phyloP scores from a whole-genome alignment of 2,113 vertebrate species.

The Lepisosteus oculatus region DNA sequence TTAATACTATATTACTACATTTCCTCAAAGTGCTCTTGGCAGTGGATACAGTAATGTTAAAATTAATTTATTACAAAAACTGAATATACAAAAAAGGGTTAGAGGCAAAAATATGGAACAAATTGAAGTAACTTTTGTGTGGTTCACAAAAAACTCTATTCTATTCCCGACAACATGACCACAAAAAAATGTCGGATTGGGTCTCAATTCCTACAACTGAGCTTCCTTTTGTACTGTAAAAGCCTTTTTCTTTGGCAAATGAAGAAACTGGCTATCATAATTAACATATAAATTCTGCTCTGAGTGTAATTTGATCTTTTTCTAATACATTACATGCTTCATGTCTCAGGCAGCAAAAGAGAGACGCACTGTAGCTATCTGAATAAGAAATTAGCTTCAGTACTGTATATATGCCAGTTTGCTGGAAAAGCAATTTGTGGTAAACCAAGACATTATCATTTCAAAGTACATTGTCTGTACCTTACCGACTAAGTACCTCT shows the following conservation, averaged over 20 bases:
- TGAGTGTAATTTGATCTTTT: conserved; percentile 14
- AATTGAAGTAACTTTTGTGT: not conserved
- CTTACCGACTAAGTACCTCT: too few species aligned
- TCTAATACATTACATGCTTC: conserved; percentile 14
- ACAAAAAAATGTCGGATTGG: conserved; percentile 15
- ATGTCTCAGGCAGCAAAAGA: not conserved
- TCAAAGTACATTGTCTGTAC: too few species aligned
- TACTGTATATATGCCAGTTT: too few species aligned
- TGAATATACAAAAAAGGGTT: not conserved
- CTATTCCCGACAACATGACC: conserved; percentile 22
- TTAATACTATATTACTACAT: too few species aligned
- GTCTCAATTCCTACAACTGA: not conserved
- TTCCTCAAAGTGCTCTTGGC: not conserved
- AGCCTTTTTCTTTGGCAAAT: not conserved
- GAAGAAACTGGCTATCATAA: conserved; percentile 12
- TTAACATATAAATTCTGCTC: not conserved
- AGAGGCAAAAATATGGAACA: not conserved
- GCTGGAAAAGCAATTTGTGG: too few species aligned
- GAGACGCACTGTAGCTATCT: too few species aligned
- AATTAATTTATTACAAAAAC: not conserved
- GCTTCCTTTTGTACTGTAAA: conserved; percentile 13
- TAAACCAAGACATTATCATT: too few species aligned
- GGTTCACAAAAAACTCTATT: conserved; percentile 12
- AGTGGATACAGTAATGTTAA: not conserved
- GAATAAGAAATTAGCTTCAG: too few species aligned